Percentiles rank a stretch among this genome's conserved stretches.
These are phyloP conservation scores for Lanius collurio DNA, from an alignment of 2,113 vertebrate species.

Conservation along the genomic window DNA sequence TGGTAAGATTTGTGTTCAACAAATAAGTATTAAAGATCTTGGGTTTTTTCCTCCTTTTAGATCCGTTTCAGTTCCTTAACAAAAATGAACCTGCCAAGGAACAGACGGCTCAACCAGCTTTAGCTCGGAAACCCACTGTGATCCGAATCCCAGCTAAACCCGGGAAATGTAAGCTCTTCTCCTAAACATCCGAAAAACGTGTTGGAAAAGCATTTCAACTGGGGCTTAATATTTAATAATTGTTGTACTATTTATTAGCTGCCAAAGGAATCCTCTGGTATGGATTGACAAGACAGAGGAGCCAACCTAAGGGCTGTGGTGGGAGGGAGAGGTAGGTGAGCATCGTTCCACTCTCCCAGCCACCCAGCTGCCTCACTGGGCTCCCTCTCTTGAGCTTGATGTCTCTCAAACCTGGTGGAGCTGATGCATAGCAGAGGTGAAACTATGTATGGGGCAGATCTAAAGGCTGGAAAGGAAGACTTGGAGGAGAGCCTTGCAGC, in stretches of 20 bases:
- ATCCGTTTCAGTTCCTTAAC: slow-evolving; percentile 70
- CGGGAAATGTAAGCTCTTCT: slow-evolving; percentile 70
- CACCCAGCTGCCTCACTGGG: not conserved
- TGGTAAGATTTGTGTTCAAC: slow-evolving; percentile 33
- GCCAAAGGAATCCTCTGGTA: not conserved
- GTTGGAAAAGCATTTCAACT: not conserved
- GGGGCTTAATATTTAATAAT: not conserved
- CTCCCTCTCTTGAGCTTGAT: not conserved
- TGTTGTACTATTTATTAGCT: not conserved
- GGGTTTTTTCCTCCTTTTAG: slow-evolving; percentile 63
- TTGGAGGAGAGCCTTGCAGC: not conserved
- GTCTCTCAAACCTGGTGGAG: not conserved
- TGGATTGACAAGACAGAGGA: not conserved
- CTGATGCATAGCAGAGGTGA: not conserved
- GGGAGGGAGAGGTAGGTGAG: not conserved
- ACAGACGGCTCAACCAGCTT: slow-evolving; percentile 35
- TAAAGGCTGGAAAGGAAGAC: not conserved
- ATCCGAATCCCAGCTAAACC: slow-evolving; percentile 88
- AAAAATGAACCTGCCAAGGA: slow-evolving; percentile 70
- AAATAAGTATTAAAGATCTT: slow-evolving; percentile 46
- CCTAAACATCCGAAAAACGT: not conserved
- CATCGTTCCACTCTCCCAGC: not conserved
- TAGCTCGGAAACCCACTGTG: slow-evolving; percentile 87
- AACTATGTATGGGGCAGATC: not conserved
- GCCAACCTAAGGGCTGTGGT: not conserved